phyloP scores from a whole-genome alignment of 2,797 vertebrate genomes.

The Microctenopoma lineatum region DNA sequence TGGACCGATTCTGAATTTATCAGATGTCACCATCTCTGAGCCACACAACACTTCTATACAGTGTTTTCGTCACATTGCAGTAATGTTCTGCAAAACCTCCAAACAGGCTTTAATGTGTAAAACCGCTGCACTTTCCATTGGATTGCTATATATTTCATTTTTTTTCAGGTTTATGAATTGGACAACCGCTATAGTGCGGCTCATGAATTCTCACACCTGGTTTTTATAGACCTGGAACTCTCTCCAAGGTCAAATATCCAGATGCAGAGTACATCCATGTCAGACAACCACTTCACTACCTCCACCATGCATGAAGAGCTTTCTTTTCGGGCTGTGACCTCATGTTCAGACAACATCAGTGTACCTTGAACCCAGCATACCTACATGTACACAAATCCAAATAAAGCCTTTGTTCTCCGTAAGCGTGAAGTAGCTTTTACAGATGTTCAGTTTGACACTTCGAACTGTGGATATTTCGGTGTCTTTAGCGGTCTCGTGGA shows the following conservation, averaged over 20 bases:
- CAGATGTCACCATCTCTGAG: neutral
- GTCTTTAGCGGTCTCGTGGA: constrained; percentile 7
- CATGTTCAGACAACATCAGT: constrained; percentile 22
- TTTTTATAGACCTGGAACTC: constrained; percentile 35
- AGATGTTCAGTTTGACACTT: constrained; percentile 15
- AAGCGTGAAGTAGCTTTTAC: constrained; percentile 16
- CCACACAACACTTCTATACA: neutral
- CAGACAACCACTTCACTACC: constrained; percentile 26
- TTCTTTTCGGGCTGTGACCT: constrained; percentile 27
- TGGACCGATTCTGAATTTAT: neutral
- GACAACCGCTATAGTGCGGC: neutral
- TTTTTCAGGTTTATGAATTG: constrained; percentile 1
- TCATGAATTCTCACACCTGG: constrained; percentile 41
- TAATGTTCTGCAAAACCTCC: neutral
- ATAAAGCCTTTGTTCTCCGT: constrained; percentile 25
- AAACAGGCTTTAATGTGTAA: constrained; percentile 4
- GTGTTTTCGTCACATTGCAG: neutral
- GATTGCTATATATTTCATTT: constrained; percentile 4
- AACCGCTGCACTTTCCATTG: neutral
- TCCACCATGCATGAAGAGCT: constrained; percentile 22
- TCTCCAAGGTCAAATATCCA: constrained; percentile 36
- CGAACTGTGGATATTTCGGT: constrained; percentile 21
- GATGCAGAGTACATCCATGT: constrained; percentile 41
- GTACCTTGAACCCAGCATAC: constrained; percentile 14
- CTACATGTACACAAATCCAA: constrained; percentile 15